Conservation (phyloP, 64 coral and sea anemone genomes). For the Trachythela sp. region DNA sequence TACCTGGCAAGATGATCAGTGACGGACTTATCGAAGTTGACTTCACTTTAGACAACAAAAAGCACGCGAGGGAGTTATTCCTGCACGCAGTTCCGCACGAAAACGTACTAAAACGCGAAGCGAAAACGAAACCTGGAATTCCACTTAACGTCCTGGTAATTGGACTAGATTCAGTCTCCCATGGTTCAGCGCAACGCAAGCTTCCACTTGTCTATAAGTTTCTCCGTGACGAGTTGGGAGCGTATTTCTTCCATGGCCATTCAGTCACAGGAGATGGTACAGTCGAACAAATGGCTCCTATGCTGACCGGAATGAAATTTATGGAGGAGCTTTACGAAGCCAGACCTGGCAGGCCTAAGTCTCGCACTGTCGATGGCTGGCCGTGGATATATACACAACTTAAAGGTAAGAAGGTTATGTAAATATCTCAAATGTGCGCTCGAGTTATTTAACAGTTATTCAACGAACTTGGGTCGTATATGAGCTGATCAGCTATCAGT, state of each 20-base stretch:
- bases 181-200: not conserved
- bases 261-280: not conserved
- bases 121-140: too few relatives aligned
- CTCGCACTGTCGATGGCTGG: not conserved
- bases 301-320: not conserved
- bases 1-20: too few relatives aligned
- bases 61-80: too few relatives aligned
- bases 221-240: not conserved
- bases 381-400: not conserved
- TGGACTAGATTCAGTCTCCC: not conserved
- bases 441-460: too few relatives aligned
- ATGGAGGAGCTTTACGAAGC: not conserved
- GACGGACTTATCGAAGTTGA: too few relatives aligned
- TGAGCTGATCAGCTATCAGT: too few relatives aligned
- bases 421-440: too few relatives aligned
- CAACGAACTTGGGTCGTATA: too few relatives aligned
- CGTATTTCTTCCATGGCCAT: not conserved
- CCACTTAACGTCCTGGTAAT: not conserved
- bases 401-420: too few relatives aligned
- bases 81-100: too few relatives aligned
- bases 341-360: not conserved
- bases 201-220: not conserved
- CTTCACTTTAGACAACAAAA: too few relatives aligned
- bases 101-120: too few relatives aligned
- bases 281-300: not conserved